Evolutionary conservation across 2,113 vertebrate species (phyloP).

Genomic region (Tor tambroides): DNA sequence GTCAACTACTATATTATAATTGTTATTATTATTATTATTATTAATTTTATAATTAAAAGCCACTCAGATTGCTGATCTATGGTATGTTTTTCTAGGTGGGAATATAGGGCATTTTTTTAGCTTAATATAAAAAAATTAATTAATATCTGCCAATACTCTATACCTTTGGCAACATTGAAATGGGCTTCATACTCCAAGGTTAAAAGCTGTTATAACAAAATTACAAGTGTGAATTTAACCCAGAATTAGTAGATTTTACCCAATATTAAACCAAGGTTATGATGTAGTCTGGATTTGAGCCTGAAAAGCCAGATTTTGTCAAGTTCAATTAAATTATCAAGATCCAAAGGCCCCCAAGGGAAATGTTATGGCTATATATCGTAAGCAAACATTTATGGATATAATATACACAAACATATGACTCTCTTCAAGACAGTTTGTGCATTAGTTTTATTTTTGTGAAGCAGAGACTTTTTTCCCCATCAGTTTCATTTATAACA

Average conservation of each 20-base stretch:
- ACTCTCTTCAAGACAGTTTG: too few relatives aligned
- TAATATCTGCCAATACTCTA: too few relatives aligned
- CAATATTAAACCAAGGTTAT: too few relatives aligned
- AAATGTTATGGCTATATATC: too few relatives aligned
- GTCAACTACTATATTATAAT: too few relatives aligned
- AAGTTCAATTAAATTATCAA: not conserved
- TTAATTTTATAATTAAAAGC: not conserved
- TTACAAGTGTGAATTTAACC: not conserved
- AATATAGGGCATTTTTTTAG: not conserved
- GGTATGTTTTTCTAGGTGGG: too few relatives aligned
- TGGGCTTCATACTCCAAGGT: not conserved
- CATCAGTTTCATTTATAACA: not conserved
- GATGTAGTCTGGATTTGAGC: not conserved
- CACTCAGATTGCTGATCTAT: too few relatives aligned
- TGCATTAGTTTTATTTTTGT: too few relatives aligned
- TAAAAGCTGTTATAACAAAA: not conserved
- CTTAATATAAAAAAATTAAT: not conserved
- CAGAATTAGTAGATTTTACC: not conserved
- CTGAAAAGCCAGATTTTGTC: not conserved
- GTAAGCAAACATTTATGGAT: not conserved
- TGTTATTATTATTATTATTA: too few relatives aligned
- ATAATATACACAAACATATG: not conserved
- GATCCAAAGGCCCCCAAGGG: too few relatives aligned
- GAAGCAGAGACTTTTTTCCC: too few relatives aligned
- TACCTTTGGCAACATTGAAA: not conserved